phyloP scores from a whole-genome alignment of 2,113 vertebrate species.

The Nematolebias whitei region DNA sequence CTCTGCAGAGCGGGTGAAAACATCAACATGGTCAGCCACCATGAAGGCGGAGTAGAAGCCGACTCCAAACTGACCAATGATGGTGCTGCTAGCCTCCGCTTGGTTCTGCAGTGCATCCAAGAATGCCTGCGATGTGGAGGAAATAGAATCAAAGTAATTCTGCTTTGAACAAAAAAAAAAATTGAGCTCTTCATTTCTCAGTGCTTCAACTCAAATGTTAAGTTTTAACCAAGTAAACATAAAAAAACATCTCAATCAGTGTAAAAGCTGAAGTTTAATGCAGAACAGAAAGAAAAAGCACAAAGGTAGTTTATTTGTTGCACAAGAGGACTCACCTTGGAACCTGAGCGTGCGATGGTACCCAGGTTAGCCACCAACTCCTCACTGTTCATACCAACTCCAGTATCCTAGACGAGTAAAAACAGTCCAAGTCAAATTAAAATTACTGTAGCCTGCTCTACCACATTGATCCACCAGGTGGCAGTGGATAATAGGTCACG shows the following conservation, averaged over 20 bases:
- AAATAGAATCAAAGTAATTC: neutral
- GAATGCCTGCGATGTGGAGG: slow-evolving; percentile 83
- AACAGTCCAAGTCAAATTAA: neutral
- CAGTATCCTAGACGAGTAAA: slow-evolving; percentile 86
- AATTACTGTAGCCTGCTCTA: slow-evolving; percentile 4
- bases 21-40: slow-evolving; percentile 91
- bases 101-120: slow-evolving; percentile 90
- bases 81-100: slow-evolving; percentile 88
- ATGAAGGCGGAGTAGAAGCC: slow-evolving; percentile 99
- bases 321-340: slow-evolving; percentile 89
- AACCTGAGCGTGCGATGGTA: slow-evolving; percentile 94
- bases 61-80: slow-evolving; percentile 97
- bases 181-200: neutral
- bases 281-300: too few species aligned
- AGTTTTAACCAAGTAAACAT: neutral
- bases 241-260: neutral
- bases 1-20: slow-evolving; percentile 85
- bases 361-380: slow-evolving; percentile 93
- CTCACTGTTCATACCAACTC: slow-evolving; percentile 92
- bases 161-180: too few species aligned
- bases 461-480: slow-evolving; percentile 50
- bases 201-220: neutral
- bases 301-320: too few species aligned
- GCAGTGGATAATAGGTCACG: too few species aligned
- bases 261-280: neutral